Conservation (phyloP, 2,888 invertebrate species). For the Acronicta leporina region DNA sequence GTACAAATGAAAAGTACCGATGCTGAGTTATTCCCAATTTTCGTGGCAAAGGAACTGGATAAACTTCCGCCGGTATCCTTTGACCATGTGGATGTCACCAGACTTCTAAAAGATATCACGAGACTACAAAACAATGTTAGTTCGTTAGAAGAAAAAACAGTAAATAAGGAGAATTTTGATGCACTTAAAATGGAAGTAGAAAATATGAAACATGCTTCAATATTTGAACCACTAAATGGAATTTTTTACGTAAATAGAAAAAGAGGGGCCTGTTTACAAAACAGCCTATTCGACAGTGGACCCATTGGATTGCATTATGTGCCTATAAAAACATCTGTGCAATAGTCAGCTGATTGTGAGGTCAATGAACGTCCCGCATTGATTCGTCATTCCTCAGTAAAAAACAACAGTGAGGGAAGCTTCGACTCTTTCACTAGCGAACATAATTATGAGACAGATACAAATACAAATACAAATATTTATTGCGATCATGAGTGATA, state of each 20-base stretch:
- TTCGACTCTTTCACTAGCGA: background rate
- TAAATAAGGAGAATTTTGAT: conserved; percentile 3
- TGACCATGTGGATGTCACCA: conserved; percentile 4
- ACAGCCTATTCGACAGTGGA: conserved; percentile 8
- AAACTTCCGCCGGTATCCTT: conserved; percentile 5
- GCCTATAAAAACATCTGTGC: conserved; percentile 1
- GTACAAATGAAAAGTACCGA: conserved; percentile 7
- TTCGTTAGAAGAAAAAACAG: conserved; percentile 1
- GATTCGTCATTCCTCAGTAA: background rate
- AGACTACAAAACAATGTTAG: conserved; percentile 5
- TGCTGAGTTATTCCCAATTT: conserved; percentile 5
- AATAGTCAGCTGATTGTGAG: conserved; percentile 4
- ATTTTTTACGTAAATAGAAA: background rate
- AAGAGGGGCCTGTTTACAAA: conserved; percentile 9
- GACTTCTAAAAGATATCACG: conserved; percentile 7
- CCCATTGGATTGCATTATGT: conserved; percentile 10
- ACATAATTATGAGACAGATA: background rate
- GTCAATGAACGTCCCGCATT: background rate
- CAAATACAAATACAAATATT: background rate
- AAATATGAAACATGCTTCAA: conserved; percentile 6
- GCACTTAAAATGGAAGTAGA: background rate
- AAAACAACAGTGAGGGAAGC: background rate
- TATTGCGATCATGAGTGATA: conserved; percentile 6
- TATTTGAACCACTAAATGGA: background rate
- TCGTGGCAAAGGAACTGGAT: conserved; percentile 9